Base-by-base conservation (phyloP, 2,888 invertebrate genomes). In the Silvanus unidentatus region DNA sequence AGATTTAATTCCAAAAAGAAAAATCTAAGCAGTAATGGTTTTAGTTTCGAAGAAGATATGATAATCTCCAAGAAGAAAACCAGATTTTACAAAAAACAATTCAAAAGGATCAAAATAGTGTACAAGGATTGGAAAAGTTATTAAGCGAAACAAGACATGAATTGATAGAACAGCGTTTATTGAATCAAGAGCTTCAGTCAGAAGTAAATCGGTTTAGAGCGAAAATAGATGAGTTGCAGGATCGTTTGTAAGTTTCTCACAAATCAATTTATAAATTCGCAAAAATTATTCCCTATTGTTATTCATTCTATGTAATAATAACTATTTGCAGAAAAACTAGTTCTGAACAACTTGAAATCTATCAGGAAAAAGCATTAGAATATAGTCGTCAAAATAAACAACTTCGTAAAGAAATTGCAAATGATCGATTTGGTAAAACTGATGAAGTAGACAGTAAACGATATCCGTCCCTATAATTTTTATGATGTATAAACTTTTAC, bases 111-210 rank as follows among this genome's bases (percentile, higher is more conserved):
- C 71, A 72, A 54, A 71, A 64, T 30, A 73, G 73, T 9, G 66
- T 77, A 0, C 75, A 77, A 43, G 75, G 76, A n/a, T 65, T 81
- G 42, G 80, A 82, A 56, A 72, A 73, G 39, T 65, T 81, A 10
- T 59, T 84, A 34, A 72, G 73, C 30, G 74, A 77, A 43, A 74
- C 79, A 8, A 73, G 80, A 22, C 74, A 76, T 42, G 82, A 83
- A 55, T 72, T 78, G n/a, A 79, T 82, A 16, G 78, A 81, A 47
- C 72, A 79, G 28, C 79, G 81, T 59, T 59, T 82, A 32, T 72
- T 75, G 10, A 75, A 82, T 62, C 80, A 84, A 60, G 82, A 84
- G 69, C 73, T 84, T 22, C 78, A 80, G 51, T 72, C 75, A 41
- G 83, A 84, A 68, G 75, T 82, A 15, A 70, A 74, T 47, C 73